Evolutionary conservation across 2,113 vertebrate species (phyloP).

Genomic region (Seriola dumerili): DNA sequence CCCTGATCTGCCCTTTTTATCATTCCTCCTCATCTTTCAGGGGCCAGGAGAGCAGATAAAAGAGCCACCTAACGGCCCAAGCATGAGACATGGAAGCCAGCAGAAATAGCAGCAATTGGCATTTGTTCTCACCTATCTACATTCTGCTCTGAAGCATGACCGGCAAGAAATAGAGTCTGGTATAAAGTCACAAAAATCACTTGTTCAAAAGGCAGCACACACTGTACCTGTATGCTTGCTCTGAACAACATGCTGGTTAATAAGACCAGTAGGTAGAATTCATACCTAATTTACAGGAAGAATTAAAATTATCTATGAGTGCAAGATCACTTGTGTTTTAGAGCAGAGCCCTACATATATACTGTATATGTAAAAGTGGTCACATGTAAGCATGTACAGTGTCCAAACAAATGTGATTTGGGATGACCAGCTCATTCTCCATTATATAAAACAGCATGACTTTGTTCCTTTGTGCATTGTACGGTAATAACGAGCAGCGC

Average conservation of each 20-base stretch:
- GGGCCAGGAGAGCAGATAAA: constrained; percentile 60
- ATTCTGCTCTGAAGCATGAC: constrained; percentile 31
- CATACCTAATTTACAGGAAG: background rate
- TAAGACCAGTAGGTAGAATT: background rate
- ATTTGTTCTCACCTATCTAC: constrained; percentile 29
- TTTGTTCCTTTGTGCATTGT: background rate
- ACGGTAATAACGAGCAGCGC: background rate
- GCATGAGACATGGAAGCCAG: constrained; percentile 23
- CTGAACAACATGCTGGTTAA: background rate
- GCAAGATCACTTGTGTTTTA: background rate
- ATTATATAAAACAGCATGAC: background rate
- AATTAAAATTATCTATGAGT: background rate
- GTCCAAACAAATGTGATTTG: background rate
- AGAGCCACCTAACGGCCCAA: constrained; percentile 30
- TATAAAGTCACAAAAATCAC: constrained; percentile 2
- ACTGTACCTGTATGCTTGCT: background rate
- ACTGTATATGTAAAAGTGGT: background rate
- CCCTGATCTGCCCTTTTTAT: constrained; percentile 55
- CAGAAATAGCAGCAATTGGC: constrained; percentile 37
- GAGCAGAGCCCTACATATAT: background rate
- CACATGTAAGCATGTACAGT: background rate
- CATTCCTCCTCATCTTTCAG: constrained; percentile 38
- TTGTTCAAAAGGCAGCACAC: background rate
- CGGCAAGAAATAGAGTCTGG: background rate
- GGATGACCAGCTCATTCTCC: background rate